These are phyloP conservation scores for Arnoldichthys spilopterus DNA, from an alignment of 2,797 vertebrate species.

Conservation along the genomic window DNA sequence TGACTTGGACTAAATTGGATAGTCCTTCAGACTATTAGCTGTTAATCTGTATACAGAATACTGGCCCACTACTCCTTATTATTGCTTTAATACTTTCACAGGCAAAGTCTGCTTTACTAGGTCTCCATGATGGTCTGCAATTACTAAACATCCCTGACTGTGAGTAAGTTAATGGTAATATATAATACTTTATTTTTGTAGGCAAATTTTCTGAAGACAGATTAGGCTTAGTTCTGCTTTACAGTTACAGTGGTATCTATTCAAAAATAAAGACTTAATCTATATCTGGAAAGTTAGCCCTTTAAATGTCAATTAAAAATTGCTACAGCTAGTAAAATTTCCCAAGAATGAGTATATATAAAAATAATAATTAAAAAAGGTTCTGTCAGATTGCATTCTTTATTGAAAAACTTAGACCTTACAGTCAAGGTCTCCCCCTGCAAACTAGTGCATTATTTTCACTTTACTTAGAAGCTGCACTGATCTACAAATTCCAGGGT, in stretches of 20 bases:
- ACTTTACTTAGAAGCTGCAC: background rate
- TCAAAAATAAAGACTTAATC: background rate
- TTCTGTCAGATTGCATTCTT: constrained; percentile 8
- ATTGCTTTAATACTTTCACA: background rate
- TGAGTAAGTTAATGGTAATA: background rate
- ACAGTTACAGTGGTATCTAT: background rate
- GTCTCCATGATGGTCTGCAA: background rate
- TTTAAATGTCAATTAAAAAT: background rate
- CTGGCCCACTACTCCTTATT: background rate
- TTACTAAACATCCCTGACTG: background rate
- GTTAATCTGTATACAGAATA: background rate
- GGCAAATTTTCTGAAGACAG: background rate
- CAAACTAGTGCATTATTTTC: background rate
- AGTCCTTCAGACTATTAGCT: no score
- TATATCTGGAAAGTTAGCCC: constrained; percentile 4
- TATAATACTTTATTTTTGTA: background rate
- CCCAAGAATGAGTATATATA: background rate
- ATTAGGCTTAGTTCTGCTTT: background rate
- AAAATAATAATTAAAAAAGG: background rate
- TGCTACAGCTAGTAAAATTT: background rate
- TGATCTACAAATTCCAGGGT: background rate
- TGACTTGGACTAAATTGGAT: background rate
- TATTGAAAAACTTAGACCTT: constrained; percentile 1
- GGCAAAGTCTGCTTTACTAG: background rate
- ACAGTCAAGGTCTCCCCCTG: background rate